phyloP scores from a whole-genome alignment of 2,113 vertebrate species.

The Bufo gargarizans region DNA sequence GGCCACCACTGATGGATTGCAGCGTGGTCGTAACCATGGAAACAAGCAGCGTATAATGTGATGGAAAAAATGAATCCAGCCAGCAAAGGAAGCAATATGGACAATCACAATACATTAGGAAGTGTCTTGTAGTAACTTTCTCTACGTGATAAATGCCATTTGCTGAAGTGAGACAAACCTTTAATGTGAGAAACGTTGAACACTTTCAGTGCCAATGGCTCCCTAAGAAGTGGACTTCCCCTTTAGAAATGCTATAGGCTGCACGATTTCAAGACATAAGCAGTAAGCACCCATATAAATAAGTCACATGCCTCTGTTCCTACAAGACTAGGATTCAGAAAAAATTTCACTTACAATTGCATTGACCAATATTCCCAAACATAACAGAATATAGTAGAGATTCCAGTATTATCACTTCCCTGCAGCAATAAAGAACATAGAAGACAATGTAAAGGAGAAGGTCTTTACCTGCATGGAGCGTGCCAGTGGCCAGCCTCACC shows the following conservation, averaged over 20 bases:
- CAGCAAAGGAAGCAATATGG: no score
- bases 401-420: neutral
- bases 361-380: neutral
- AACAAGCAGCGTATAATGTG: no score
- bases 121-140: no score
- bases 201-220: neutral
- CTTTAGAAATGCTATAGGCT: neutral
- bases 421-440: neutral
- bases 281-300: neutral
- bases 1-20: no score
- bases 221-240: neutral
- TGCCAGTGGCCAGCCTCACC: slow-evolving; percentile 91
- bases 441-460: neutral
- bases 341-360: no score
- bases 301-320: neutral
- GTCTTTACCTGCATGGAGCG: slow-evolving; percentile 84
- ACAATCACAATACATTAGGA: no score
- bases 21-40: no score
- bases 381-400: neutral
- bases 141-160: no score
- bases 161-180: no score
- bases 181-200: neutral
- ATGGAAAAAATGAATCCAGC: no score
- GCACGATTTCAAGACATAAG: neutral
- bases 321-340: no score